Conservation (phyloP, 1,140 invertebrate genomes). For the Laupala kohalensis region DNA sequence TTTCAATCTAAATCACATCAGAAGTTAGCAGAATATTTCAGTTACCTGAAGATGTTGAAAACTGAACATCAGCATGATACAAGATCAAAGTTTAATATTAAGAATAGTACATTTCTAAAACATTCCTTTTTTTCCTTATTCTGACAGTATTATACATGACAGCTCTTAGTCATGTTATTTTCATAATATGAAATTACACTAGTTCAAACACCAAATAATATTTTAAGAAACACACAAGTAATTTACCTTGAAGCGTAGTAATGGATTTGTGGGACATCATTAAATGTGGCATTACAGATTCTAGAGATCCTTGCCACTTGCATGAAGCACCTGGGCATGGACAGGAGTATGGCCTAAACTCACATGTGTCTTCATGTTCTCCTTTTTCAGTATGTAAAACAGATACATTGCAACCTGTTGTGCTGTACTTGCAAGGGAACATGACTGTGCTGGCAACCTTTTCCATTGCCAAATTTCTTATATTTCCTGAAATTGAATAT, state of each 20-base stretch:
- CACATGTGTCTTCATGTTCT: slow-evolving; percentile 96
- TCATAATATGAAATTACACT: background rate
- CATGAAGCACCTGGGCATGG: slow-evolving; percentile 97
- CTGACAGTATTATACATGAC: too few relatives aligned
- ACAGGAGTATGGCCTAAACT: slow-evolving; percentile 93
- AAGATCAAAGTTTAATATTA: too few relatives aligned
- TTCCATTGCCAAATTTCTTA: slow-evolving; percentile 97
- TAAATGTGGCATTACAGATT: slow-evolving; percentile 95
- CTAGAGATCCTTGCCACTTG: slow-evolving; percentile 94
- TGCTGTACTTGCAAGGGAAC: slow-evolving; percentile 98
- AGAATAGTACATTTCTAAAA: too few relatives aligned
- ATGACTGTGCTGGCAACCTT: slow-evolving; percentile 95
- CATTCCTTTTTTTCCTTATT: too few relatives aligned
- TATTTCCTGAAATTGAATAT: slow-evolving; percentile 65
- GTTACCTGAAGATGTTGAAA: too few relatives aligned
- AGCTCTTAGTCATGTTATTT: background rate
- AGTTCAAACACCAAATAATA: background rate
- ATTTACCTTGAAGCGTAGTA: slow-evolving; percentile 75
- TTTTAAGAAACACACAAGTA: background rate
- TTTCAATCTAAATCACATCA: too few relatives aligned
- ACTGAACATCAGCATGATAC: too few relatives aligned
- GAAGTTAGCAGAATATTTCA: too few relatives aligned
- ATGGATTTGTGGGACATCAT: slow-evolving; percentile 98
- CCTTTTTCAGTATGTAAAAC: slow-evolving; percentile 91
- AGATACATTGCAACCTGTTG: slow-evolving; percentile 85